phyloP scores from a whole-genome alignment of 2,113 vertebrate genomes.

The Puntigrus tetrazona region DNA sequence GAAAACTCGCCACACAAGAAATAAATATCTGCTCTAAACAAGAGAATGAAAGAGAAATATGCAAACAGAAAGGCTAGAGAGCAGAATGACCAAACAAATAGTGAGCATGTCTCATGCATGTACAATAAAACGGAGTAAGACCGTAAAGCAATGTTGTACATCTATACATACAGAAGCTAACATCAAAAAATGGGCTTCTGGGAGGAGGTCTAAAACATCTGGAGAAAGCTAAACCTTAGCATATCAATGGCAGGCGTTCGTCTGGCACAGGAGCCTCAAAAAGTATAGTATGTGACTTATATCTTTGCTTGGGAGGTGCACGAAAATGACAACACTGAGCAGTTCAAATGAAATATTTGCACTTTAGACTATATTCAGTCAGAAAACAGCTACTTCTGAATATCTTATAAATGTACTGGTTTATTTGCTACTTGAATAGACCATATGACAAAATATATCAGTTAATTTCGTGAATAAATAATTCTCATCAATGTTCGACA shows the following conservation, averaged over 20 bases:
- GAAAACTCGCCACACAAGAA: conserved; percentile 54
- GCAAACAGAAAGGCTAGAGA: neutral
- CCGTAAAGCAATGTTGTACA: neutral
- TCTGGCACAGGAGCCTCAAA: neutral
- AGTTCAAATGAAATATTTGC: neutral
- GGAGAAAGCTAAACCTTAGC: neutral
- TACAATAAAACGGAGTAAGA: neutral
- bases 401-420: neutral
- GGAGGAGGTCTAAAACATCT: neutral
- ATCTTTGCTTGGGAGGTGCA: neutral
- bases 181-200: neutral
- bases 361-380: neutral
- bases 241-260: neutral
- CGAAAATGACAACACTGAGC: neutral
- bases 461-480: no score
- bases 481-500: no score
- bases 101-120: conserved; percentile 17
- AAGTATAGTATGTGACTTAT: neutral
- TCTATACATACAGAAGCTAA: neutral
- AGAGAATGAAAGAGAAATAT: neutral
- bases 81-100: conserved; percentile 3
- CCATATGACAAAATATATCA: no score
- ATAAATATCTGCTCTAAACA: conserved; percentile 38
- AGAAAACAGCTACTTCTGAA: neutral
- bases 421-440: neutral